A percentile compares a stretch with the other conserved stretches of the same genome.
Evolutionary conservation across 2,888 invertebrate genomes (phyloP).

Genomic region (Abscondita cerata): DNA sequence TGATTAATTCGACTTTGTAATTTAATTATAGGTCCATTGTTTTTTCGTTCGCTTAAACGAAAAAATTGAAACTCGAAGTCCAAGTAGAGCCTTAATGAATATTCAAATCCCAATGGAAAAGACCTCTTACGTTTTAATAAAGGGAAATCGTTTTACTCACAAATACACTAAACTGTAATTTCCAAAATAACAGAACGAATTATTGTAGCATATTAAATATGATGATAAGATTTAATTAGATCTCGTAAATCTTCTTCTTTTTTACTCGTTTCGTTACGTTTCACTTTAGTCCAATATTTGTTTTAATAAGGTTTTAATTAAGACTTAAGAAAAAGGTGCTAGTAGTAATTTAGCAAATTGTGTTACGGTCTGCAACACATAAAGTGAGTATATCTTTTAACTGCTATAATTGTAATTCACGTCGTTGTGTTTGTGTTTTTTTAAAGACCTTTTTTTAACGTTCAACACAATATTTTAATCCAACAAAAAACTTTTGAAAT

Average conservation of each 20-base stretch:
- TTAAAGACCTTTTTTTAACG: too few species aligned
- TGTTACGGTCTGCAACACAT: not conserved
- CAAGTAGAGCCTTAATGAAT: too few species aligned
- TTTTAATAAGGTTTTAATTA: not conserved
- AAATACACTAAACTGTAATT: not conserved
- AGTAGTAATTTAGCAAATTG: constrained; percentile 2
- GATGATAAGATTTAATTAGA: not conserved
- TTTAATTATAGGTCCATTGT: too few species aligned
- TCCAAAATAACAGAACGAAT: constrained; percentile 2
- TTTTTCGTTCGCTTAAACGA: too few species aligned
- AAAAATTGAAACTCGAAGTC: too few species aligned
- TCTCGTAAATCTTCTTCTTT: not conserved
- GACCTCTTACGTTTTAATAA: constrained; percentile 6
- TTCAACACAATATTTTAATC: not conserved
- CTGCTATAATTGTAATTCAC: not conserved
- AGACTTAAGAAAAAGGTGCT: not conserved
- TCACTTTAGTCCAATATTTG: not conserved
- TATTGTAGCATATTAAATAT: not conserved
- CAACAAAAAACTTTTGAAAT: not conserved
- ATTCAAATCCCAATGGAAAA: not conserved
- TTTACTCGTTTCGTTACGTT: not conserved
- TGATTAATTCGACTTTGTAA: too few species aligned
- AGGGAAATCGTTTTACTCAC: not conserved
- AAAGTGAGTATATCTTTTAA: constrained; percentile 1
- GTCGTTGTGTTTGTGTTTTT: not conserved